Percentiles rank a stretch among this genome's conserved stretches.
Conservation (phyloP, 2,888 invertebrate genomes). For the Penaeus monodon region DNA sequence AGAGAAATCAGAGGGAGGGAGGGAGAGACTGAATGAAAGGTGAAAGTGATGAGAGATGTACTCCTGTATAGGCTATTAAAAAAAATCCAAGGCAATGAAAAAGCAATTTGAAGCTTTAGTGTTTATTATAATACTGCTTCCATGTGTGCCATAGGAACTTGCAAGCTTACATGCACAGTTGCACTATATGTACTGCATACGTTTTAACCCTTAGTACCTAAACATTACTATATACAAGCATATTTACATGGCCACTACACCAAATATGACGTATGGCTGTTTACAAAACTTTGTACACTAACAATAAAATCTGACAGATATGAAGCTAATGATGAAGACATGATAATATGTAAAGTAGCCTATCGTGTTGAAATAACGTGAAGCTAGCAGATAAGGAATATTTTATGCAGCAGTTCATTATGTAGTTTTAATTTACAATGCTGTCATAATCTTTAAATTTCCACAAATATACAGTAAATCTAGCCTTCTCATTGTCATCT, state of each 20-base stretch:
- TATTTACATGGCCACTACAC: slow-evolving; percentile 50
- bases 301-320: slow-evolving; percentile 10
- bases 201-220: slow-evolving; percentile 42
- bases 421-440: no score
- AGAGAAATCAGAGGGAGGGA: no score
- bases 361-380: no score
- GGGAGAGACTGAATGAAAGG: no score
- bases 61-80: no score
- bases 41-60: no score
- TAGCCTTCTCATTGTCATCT: no score
- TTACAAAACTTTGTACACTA: slow-evolving; percentile 51
- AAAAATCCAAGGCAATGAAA: background rate
- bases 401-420: background rate
- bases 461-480: no score
- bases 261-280: slow-evolving; percentile 4
- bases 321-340: background rate
- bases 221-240: slow-evolving; percentile 45
- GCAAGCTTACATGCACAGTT: slow-evolving; percentile 53
- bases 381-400: slow-evolving; percentile 4
- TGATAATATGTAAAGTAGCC: no score
- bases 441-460: no score
- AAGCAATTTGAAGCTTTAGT: slow-evolving; percentile 42
- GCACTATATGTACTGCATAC: slow-evolving; percentile 46
- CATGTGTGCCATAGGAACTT: slow-evolving; percentile 60
- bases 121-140: slow-evolving; percentile 59